Conservation (phyloP, 2,797 vertebrate species). For the Clarias fuscus region DNA sequence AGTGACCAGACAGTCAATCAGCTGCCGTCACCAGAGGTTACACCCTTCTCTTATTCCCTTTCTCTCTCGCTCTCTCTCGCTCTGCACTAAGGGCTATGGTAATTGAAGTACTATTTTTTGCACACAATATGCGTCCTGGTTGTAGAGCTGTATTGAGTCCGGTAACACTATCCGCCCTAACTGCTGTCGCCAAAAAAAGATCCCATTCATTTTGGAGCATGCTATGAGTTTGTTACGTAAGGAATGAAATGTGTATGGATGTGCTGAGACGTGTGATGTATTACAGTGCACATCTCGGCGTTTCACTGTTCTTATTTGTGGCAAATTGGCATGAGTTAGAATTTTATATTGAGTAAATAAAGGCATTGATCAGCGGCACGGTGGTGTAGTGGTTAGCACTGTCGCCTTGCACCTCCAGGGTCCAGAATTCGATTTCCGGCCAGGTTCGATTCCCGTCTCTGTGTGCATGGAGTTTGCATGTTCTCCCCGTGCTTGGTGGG, state of each 20-base stretch:
- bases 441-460: too few species aligned
- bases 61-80: neutral
- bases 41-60: neutral
- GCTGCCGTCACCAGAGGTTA: slow-evolving; percentile 91
- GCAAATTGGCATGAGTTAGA: neutral
- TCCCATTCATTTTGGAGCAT: neutral
- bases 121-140: too few species aligned
- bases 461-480: too few species aligned
- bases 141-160: neutral
- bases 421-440: too few species aligned
- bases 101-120: neutral
- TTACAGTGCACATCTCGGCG: neutral
- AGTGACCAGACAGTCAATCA: slow-evolving; percentile 63
- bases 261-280: neutral
- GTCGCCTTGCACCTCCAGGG: too few species aligned
- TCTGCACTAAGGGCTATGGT: neutral
- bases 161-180: neutral
- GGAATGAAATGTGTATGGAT: neutral
- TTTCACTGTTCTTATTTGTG: neutral
- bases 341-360: neutral
- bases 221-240: neutral
- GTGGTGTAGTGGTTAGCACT: too few species aligned
- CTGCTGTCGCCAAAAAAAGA: neutral
- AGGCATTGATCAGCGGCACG: too few species aligned
- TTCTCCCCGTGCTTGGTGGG: too few species aligned